phyloP scores from a whole-genome alignment of 1,140 invertebrate species.

The Neomicropteryx cornuta region DNA sequence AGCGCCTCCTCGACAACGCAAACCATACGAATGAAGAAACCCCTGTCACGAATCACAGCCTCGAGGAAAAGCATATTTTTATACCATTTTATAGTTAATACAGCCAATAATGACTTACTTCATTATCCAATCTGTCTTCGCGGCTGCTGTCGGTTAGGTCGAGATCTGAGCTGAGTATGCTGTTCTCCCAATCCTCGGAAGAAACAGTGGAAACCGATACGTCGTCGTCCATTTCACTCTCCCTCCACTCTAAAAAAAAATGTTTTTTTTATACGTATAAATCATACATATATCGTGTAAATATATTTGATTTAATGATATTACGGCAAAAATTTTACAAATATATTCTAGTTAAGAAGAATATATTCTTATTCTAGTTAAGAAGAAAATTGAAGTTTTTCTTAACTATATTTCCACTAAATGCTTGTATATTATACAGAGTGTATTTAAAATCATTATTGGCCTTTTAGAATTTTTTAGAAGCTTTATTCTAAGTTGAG shows the following conservation, averaged over 20 bases:
- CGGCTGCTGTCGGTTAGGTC: constrained; percentile 43
- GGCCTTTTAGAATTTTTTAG: too few relatives aligned
- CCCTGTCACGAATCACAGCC: constrained; percentile 1
- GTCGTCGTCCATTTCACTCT: constrained; percentile 27
- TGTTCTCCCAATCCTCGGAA: constrained; percentile 47
- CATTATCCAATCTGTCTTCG: constrained; percentile 35
- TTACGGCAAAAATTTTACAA: not conserved
- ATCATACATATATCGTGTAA: constrained; percentile 2
- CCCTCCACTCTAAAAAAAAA: constrained; percentile 18
- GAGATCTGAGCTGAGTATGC: constrained; percentile 44
- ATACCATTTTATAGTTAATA: not conserved
- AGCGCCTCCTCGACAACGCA: too few relatives aligned
- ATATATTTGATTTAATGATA: constrained; percentile 8
- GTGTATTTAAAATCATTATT: too few relatives aligned
- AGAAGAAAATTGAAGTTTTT: too few relatives aligned
- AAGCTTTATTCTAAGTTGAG: too few relatives aligned
- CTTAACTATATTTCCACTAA: too few relatives aligned
- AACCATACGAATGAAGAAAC: too few relatives aligned
- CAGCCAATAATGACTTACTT: constrained; percentile 20
- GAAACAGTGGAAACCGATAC: constrained; percentile 35
- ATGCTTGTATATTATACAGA: too few relatives aligned
- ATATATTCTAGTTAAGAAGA: too few relatives aligned
- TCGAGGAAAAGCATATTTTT: not conserved
- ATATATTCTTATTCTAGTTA: too few relatives aligned
- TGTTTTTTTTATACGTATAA: constrained; percentile 4